A percentile compares a stretch with the other conserved stretches of the same genome.
Conservation (phyloP, 2,113 vertebrate species). For the Colossoma macropomum region DNA sequence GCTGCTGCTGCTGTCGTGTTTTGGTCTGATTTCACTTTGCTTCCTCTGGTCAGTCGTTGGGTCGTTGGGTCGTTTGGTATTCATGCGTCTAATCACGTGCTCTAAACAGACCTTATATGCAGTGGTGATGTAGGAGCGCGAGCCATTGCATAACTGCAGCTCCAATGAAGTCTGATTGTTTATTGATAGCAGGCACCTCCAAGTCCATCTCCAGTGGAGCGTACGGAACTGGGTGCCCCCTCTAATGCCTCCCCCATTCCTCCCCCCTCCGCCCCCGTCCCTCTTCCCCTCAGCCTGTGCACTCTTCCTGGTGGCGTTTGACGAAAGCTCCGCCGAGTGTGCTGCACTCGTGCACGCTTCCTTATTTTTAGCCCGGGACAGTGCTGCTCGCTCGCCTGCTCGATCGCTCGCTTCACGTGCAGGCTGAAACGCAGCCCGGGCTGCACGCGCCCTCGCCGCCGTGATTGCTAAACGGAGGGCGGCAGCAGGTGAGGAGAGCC, state of each 20-base stretch:
- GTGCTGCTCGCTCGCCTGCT: neutral
- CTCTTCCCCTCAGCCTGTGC: neutral
- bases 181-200: slow-evolving; percentile 81
- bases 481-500: slow-evolving; percentile 98
- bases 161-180: slow-evolving; percentile 81
- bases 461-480: slow-evolving; percentile 93
- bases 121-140: slow-evolving; percentile 73
- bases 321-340: slow-evolving; percentile 21
- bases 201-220: slow-evolving; percentile 84
- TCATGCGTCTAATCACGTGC: slow-evolving; percentile 51
- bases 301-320: neutral
- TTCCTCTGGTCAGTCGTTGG: slow-evolving; percentile 17
- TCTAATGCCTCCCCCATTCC: slow-evolving; percentile 66
- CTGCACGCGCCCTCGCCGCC: slow-evolving; percentile 94
- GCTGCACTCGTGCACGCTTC: neutral
- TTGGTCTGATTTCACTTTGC: slow-evolving; percentile 45
- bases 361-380: neutral
- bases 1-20: slow-evolving; percentile 21
- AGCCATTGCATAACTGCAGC: slow-evolving; percentile 81
- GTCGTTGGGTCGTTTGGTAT: slow-evolving; percentile 12
- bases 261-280: neutral
- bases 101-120: slow-evolving; percentile 56
- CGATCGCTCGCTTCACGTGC: neutral
- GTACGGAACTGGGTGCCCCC: slow-evolving; percentile 76
- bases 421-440: slow-evolving; percentile 85